Percentiles rank a stretch among this genome's conserved stretches.
These are phyloP conservation scores for Brachypteracias leptosomus DNA, from an alignment of 2,113 vertebrate species.

Conservation along the genomic window DNA sequence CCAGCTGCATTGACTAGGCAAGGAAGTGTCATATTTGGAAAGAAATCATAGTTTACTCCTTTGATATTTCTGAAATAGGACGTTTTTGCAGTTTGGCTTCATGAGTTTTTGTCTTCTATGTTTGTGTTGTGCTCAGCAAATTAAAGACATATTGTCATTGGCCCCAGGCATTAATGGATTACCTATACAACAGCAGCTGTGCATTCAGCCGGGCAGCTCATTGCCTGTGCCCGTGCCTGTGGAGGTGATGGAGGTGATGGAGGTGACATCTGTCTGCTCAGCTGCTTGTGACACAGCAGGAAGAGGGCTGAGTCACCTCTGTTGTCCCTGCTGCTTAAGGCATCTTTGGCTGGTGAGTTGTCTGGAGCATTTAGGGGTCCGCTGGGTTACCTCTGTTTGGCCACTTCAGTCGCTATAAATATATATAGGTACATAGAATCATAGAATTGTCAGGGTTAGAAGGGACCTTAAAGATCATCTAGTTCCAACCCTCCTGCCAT, in stretches of 20 bases:
- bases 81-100: neutral
- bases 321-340: neutral
- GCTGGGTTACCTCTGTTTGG: neutral
- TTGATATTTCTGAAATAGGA: neutral
- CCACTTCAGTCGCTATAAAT: neutral
- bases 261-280: neutral
- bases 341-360: neutral
- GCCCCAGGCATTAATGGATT: neutral
- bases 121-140: neutral
- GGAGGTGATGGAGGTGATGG: neutral
- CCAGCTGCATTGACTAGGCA: neutral
- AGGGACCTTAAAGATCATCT: no score
- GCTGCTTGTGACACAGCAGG: neutral
- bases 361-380: neutral
- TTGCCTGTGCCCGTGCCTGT: neutral
- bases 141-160: neutral
- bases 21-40: neutral
- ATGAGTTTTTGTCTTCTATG: neutral
- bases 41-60: neutral
- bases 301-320: neutral
- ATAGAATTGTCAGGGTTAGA: no score
- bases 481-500: no score
- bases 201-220: neutral
- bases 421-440: no score
- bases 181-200: neutral